Percentiles rank a stretch among this genome's conserved stretches.
Conservation (phyloP, 2,888 invertebrate genomes). For the Cosmia pyralina region DNA sequence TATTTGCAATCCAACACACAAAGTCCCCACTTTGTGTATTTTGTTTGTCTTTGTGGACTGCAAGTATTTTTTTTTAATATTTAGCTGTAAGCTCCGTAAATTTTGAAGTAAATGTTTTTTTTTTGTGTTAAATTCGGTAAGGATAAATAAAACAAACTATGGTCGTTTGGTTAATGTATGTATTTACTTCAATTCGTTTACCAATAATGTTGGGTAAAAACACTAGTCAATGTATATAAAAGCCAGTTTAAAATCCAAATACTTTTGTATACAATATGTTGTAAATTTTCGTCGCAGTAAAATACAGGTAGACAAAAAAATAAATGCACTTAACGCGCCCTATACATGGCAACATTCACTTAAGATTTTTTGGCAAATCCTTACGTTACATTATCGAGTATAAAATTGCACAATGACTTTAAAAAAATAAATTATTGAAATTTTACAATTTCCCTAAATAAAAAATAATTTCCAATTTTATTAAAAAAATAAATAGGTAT, state of each 20-base stretch:
- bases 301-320: conserved; percentile 82
- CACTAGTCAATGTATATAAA: conserved; percentile 85
- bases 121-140: no score
- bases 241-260: conserved; percentile 81
- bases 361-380: conserved; percentile 80
- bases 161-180: conserved; percentile 79
- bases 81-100: no score
- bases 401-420: conserved; percentile 76
- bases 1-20: no score
- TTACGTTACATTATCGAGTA: conserved; percentile 74
- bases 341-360: conserved; percentile 84
- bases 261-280: conserved; percentile 76
- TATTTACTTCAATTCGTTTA: conserved; percentile 82
- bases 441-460: conserved; percentile 62
- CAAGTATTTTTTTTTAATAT: no score
- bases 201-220: conserved; percentile 81
- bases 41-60: no score
- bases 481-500: conserved; percentile 71
- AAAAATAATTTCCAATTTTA: conserved; percentile 72
- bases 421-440: conserved; percentile 67
- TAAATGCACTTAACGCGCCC: conserved; percentile 86
- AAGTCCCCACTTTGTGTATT: no score
- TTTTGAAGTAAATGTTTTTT: no score
- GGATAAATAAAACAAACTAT: conserved; percentile 63
- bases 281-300: conserved; percentile 78